Evolutionary conservation across 2,888 invertebrate species (phyloP).

Genomic region (Xestobium rufovillosum): DNA sequence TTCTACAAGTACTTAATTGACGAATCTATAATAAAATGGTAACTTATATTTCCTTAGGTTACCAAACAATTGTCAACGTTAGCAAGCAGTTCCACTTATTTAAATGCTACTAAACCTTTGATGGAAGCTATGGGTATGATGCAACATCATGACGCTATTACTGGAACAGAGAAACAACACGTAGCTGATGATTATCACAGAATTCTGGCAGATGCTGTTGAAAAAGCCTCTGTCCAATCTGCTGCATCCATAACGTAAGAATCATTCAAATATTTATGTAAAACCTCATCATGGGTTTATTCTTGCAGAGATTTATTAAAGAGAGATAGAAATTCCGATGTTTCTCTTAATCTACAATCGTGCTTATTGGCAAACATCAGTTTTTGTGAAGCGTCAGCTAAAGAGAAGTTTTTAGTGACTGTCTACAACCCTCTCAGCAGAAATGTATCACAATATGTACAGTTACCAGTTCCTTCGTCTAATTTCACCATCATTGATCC

Average conservation of each 20-base stretch:
- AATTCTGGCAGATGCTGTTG: no score
- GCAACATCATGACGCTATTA: conserved; percentile 81
- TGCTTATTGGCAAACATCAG: conserved; percentile 65
- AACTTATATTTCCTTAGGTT: conserved; percentile 7
- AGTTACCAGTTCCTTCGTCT: no score
- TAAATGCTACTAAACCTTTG: conserved; percentile 42
- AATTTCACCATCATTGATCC: no score
- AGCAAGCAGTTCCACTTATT: conserved; percentile 43
- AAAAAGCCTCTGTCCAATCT: conserved; percentile 50
- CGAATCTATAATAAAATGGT: background rate
- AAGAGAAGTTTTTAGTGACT: conserved; percentile 48
- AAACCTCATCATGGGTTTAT: no score
- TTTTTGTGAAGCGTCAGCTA: conserved; percentile 58
- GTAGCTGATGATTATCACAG: no score
- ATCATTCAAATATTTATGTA: no score
- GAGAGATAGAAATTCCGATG: background rate
- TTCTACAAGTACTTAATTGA: conserved; percentile 33
- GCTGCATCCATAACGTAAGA: no score
- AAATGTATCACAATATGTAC: conserved; percentile 46
- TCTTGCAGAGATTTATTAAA: no score
- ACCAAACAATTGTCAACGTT: conserved; percentile 6
- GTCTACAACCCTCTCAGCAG: conserved; percentile 58
- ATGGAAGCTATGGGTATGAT: conserved; percentile 66
- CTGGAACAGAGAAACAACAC: conserved; percentile 37
- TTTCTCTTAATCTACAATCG: background rate